Evolutionary conservation across 2,797 vertebrate species (phyloP).

Genomic region (Xenops minutus): DNA sequence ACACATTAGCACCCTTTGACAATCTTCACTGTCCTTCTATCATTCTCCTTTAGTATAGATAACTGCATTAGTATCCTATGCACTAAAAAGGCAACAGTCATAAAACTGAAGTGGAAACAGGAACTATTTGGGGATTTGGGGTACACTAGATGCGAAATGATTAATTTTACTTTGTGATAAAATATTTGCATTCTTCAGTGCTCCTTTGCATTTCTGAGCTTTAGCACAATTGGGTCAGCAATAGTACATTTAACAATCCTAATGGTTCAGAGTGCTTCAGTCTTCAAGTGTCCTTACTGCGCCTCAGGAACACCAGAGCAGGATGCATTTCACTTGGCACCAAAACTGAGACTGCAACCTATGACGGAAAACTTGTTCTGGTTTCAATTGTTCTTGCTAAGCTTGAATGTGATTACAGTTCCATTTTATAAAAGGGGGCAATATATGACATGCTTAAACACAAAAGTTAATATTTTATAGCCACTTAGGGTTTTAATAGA

Average conservation of each 20-base stretch:
- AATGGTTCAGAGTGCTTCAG: neutral
- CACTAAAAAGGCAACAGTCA: neutral
- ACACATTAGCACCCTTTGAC: neutral
- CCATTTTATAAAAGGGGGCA: neutral
- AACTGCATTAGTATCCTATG: neutral
- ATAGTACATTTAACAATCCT: neutral
- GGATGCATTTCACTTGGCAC: neutral
- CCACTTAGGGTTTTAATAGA: neutral
- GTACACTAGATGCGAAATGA: neutral
- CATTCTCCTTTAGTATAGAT: neutral
- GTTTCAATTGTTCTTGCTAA: neutral
- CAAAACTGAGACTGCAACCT: neutral
- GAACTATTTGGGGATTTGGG: neutral
- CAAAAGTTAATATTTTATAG: neutral
- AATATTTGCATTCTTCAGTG: neutral
- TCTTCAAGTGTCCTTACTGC: neutral
- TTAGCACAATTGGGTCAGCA: neutral
- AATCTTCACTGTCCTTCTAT: neutral
- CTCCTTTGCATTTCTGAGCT: neutral
- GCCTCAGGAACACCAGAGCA: neutral
- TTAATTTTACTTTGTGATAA: neutral
- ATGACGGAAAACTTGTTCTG: neutral
- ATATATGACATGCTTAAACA: neutral
- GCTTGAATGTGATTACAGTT: neutral
- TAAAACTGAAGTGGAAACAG: neutral